Evolutionary conservation across 2,888 invertebrate species (phyloP).

Genomic region (Carcina quercana): DNA sequence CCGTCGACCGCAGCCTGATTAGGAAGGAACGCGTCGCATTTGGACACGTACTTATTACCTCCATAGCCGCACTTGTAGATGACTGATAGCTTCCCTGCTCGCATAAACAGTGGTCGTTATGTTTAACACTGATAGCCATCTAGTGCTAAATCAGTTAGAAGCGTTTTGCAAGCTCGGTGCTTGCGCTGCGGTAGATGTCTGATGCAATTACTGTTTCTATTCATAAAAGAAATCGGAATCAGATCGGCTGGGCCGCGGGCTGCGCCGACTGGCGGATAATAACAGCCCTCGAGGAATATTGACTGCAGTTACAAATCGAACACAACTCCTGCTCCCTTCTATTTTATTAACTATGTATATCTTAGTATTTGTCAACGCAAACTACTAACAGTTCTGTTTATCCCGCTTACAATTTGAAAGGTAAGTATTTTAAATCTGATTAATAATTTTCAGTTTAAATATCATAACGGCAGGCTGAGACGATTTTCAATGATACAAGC

Average conservation of each 20-base stretch:
- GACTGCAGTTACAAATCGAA: slow-evolving; percentile 63
- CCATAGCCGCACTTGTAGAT: slow-evolving; percentile 27
- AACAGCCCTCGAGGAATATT: slow-evolving; percentile 58
- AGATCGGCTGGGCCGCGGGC: slow-evolving; percentile 57
- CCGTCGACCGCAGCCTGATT: slow-evolving; percentile 25
- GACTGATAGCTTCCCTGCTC: slow-evolving; percentile 37
- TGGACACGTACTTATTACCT: slow-evolving; percentile 25
- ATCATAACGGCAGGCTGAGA: no score
- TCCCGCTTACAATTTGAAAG: no score
- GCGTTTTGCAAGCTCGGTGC: slow-evolving; percentile 44
- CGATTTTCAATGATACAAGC: no score
- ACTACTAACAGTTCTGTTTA: no score
- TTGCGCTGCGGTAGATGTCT: slow-evolving; percentile 31
- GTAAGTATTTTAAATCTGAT: no score
- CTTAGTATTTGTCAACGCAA: slow-evolving; percentile 19
- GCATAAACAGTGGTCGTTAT: slow-evolving; percentile 36
- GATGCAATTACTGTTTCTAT: slow-evolving; percentile 58
- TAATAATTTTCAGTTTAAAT: no score
- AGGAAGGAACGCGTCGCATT: slow-evolving; percentile 16
- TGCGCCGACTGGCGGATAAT: slow-evolving; percentile 50
- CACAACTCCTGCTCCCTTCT: slow-evolving; percentile 50
- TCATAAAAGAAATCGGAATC: slow-evolving; percentile 65
- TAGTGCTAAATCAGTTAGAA: slow-evolving; percentile 44
- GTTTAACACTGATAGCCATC: slow-evolving; percentile 49
- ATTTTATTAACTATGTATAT: slow-evolving; percentile 56